Evolutionary conservation across 2,888 invertebrate genomes (phyloP).

Genomic region (Cephus sareptanus): DNA sequence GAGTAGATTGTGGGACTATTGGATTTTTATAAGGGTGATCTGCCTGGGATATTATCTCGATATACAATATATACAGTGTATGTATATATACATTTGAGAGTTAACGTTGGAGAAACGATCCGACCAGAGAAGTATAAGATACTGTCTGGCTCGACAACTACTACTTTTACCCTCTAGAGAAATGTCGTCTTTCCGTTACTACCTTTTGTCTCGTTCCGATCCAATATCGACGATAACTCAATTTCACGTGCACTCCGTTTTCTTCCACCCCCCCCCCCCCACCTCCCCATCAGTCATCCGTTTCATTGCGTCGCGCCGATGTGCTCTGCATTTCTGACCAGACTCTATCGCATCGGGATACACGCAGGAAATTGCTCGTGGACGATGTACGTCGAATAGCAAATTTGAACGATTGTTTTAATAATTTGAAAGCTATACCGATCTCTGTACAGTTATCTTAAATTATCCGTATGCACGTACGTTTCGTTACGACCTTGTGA

Average conservation of each 20-base stretch:
- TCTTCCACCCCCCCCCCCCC: neutral
- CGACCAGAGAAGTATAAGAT: neutral
- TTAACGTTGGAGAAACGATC: neutral
- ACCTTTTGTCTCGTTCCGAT: neutral
- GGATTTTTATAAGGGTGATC: neutral
- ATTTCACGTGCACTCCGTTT: constrained; percentile 8
- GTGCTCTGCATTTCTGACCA: neutral
- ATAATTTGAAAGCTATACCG: neutral
- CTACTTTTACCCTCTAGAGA: neutral
- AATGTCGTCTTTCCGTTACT: neutral
- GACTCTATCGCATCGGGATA: neutral
- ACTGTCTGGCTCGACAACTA: neutral
- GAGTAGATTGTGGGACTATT: neutral
- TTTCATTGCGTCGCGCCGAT: constrained; percentile 1
- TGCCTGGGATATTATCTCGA: neutral
- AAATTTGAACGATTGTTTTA: neutral
- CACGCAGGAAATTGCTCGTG: neutral
- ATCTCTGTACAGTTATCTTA: neutral
- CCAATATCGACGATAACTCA: constrained; percentile 13
- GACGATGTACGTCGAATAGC: neutral
- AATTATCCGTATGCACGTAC: neutral
- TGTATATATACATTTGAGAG: neutral
- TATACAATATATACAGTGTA: too few species aligned
- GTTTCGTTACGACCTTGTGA: neutral
- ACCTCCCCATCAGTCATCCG: neutral